These are phyloP conservation scores for Odontophorus gujanensis DNA, from an alignment of 2,113 vertebrate genomes.

Conservation along the genomic window DNA sequence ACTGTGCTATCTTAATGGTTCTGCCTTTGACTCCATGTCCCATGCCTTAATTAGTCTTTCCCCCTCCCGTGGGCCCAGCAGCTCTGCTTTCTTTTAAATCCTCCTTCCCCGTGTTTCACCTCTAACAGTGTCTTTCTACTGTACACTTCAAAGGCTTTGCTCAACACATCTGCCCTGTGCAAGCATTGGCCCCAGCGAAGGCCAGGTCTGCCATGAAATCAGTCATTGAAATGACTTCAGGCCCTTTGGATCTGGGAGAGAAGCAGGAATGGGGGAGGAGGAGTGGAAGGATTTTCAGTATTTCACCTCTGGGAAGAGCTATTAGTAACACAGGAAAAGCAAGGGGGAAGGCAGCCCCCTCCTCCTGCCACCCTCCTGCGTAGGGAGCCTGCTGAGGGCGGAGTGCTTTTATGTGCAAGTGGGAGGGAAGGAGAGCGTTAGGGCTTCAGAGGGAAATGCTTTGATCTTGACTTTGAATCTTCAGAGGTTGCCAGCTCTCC, in stretches of 20 bases:
- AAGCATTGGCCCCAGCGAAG: neutral
- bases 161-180: neutral
- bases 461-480: slow-evolving; percentile 80
- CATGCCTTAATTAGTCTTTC: slow-evolving; percentile 61
- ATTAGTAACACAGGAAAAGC: slow-evolving; percentile 56
- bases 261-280: neutral
- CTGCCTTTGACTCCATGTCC: neutral
- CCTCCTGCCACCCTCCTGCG: slow-evolving; percentile 23
- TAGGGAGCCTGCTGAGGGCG: slow-evolving; percentile 54
- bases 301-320: slow-evolving; percentile 54
- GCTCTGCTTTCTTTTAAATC: slow-evolving; percentile 53
- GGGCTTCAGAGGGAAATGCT: slow-evolving; percentile 68
- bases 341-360: neutral
- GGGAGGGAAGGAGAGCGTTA: slow-evolving; percentile 70
- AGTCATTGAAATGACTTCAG: neutral
- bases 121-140: slow-evolving; percentile 51
- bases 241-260: neutral
- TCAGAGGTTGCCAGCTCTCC: slow-evolving; percentile 40
- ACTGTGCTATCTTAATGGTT: slow-evolving; percentile 64
- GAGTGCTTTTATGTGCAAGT: slow-evolving; percentile 73
- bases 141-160: slow-evolving; percentile 66
- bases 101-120: slow-evolving; percentile 10
- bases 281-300: slow-evolving; percentile 18
- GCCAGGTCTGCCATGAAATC: slow-evolving; percentile 17
- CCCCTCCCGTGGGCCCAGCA: slow-evolving; percentile 66